A percentile compares a stretch with the other conserved stretches of the same genome.
Evolutionary conservation across 2,888 invertebrate genomes (phyloP).

Genomic region (Branchinecta sandiegonensis): DNA sequence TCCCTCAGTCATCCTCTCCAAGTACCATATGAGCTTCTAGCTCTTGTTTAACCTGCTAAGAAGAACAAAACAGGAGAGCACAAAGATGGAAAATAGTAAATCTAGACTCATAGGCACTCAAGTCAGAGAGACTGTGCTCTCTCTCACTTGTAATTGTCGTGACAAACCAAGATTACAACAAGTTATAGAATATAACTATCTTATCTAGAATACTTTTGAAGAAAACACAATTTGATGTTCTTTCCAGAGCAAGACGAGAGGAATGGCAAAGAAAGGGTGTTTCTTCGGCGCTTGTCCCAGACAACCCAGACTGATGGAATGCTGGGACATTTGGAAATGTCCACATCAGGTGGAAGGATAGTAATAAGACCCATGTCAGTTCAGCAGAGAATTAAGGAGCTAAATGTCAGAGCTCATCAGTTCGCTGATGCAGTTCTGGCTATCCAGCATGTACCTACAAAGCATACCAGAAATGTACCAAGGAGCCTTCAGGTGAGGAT

Average conservation of each 20-base stretch:
- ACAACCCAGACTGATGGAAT: constrained; percentile 38
- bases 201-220: too few species aligned
- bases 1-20: too few species aligned
- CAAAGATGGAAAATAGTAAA: not conserved
- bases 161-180: constrained; percentile 5
- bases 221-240: not conserved
- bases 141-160: not conserved
- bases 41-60: too few species aligned
- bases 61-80: not conserved
- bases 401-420: constrained; percentile 38
- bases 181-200: not conserved
- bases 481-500: constrained; percentile 32
- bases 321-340: constrained; percentile 35
- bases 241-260: constrained; percentile 31
- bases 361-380: constrained; percentile 35
- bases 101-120: constrained; percentile 1
- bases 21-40: too few species aligned
- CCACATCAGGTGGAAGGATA: constrained; percentile 33
- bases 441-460: constrained; percentile 31
- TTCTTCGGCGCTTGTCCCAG: constrained; percentile 36
- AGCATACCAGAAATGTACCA: constrained; percentile 31
- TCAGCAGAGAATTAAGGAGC: constrained; percentile 38
- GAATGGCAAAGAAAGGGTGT: constrained; percentile 32
- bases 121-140: too few species aligned
- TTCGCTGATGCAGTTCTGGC: constrained; percentile 38